Conservation (phyloP, 1,140 invertebrate species). For the Brachionus calyciflorus region DNA sequence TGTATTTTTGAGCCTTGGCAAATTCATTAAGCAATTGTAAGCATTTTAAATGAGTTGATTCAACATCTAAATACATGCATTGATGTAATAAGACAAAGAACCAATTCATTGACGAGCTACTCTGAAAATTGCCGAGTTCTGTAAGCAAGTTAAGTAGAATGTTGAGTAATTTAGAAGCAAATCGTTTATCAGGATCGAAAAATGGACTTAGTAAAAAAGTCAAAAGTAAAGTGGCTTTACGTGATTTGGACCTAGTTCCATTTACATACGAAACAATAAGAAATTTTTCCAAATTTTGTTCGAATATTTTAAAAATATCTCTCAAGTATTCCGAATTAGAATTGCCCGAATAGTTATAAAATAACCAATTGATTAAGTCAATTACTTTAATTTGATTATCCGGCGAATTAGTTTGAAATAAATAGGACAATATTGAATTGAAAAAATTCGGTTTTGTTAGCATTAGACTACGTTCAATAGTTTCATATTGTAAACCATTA, state of each 20-base stretch:
- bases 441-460: not conserved
- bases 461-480: constrained; percentile 10
- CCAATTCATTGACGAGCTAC: constrained; percentile 22
- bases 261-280: not conserved
- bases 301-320: not conserved
- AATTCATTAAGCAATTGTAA: not conserved
- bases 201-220: not conserved
- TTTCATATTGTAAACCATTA: constrained; percentile 24
- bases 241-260: not conserved
- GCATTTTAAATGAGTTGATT: not conserved
- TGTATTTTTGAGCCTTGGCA: not conserved
- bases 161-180: not conserved
- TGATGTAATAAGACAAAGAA: constrained; percentile 29
- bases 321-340: not conserved
- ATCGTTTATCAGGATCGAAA: not conserved
- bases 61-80: not conserved
- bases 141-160: not conserved
- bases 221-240: constrained; percentile 4
- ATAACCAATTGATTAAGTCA: constrained; percentile 7
- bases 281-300: constrained; percentile 10
- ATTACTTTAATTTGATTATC: constrained; percentile 24
- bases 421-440: not conserved
- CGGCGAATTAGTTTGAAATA: not conserved
- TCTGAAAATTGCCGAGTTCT: not conserved
- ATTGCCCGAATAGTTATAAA: constrained; percentile 19